Evolutionary conservation across 2,797 vertebrate genomes (phyloP).

Genomic region (Xenentodon cancila): DNA sequence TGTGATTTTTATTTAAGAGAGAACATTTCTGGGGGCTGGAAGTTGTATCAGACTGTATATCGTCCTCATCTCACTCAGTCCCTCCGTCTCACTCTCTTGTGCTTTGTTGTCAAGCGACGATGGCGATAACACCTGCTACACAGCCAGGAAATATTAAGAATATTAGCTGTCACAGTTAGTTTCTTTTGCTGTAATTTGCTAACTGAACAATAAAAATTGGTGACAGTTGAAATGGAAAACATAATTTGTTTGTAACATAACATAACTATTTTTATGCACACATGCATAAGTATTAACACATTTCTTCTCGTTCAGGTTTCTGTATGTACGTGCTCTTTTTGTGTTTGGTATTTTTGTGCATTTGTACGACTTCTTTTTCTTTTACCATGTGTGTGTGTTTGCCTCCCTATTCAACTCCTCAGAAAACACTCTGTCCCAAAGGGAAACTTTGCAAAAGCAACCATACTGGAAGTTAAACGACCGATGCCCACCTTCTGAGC

Average conservation of each 20-base stretch:
- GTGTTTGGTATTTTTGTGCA: neutral
- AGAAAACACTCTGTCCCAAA: constrained; percentile 43
- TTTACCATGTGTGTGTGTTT: neutral
- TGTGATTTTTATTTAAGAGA: constrained; percentile 34
- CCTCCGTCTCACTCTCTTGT: constrained; percentile 7
- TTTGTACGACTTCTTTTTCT: neutral
- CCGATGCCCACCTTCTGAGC: constrained; percentile 1
- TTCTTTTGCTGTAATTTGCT: constrained; percentile 42
- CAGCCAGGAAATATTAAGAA: constrained; percentile 17
- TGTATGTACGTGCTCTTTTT: neutral
- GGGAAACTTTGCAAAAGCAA: constrained; percentile 48
- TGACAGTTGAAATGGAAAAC: constrained; percentile 14
- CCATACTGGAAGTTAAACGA: constrained; percentile 41
- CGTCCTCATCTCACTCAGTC: constrained; percentile 18
- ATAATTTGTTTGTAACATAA: too few relatives aligned
- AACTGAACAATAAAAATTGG: neutral
- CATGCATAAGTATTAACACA: constrained; percentile 1
- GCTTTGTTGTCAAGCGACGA: constrained; percentile 33
- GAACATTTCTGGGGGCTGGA: constrained; percentile 39
- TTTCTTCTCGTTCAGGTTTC: neutral
- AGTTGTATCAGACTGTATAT: too few relatives aligned
- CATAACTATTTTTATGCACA: neutral
- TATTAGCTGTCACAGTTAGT: too few relatives aligned
- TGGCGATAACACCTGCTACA: constrained; percentile 31
- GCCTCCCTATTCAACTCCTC: constrained; percentile 33